Base-by-base conservation (phyloP, 2,113 vertebrate species). In the Amblyornis subalaris region DNA sequence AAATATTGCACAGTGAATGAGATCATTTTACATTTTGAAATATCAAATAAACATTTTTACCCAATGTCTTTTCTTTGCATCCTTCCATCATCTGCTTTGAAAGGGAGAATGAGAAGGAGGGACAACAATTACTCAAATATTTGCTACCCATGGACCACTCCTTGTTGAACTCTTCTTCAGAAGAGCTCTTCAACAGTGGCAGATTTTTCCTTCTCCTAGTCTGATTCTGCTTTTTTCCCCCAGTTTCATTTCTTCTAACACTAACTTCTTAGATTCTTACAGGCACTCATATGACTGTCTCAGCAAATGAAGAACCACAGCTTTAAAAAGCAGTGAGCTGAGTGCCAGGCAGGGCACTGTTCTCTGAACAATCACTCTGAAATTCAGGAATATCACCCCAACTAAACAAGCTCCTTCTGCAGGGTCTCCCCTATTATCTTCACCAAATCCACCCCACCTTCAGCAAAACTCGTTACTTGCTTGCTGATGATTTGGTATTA, bases 171-270 rank as follows among this genome's bases (percentile, higher is more conserved):
- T 80, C 22, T 54, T 26, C 61, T 57, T 86, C 10, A 3, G 42
- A 82, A 45, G 3, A 91, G 12, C 7, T 35, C 61, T 89, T 87
- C 20, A 88, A 17, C 3, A 9, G 54, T 31, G 12, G 24, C 22
- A 93, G 13, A 61, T 40, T 86, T 73, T 86, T 60, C 77, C 28
- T 79, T 36, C 47, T 62, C 29, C 84, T 65, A 51, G 19, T 26
- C 38, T 0, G 0, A 84, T 77, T 64, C 33, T 53, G 21, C 3
- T 51, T 23, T 13, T 19, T 54, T 2, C 1, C 7, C 26, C 4
- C 20, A 48, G 26, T 82, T 96, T 75, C 13, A 69, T 65, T 89
- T 89, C 58, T 62, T 22, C 48, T 55, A 65, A n/a, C 26, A 14
- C 21, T 40, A 88, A 67, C 22, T 31, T n/a, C 54, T 40, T 77